phyloP scores from a whole-genome alignment of 2,888 invertebrate genomes.

The Ashinkailepas kermadecensis region DNA sequence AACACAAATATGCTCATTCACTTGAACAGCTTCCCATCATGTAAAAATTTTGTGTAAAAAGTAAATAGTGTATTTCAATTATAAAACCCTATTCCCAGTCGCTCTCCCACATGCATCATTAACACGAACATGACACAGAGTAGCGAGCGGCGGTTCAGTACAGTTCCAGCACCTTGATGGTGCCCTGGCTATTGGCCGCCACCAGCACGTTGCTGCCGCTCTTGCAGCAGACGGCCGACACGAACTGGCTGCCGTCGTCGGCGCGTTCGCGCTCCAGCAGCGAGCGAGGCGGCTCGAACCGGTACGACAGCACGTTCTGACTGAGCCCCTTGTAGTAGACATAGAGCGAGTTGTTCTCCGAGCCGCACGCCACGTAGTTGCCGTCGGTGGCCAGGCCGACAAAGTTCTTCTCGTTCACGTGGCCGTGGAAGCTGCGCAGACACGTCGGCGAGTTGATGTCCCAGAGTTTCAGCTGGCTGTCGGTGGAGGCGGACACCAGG shows the following conservation, averaged over 20 bases:
- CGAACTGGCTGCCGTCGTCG: constrained; percentile 58
- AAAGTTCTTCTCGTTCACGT: constrained; percentile 92
- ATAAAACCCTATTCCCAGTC: neutral
- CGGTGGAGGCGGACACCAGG: constrained; percentile 86
- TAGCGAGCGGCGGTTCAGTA: constrained; percentile 44
- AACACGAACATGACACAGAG: too few species aligned
- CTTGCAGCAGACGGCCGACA: constrained; percentile 91
- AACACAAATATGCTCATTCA: too few species aligned
- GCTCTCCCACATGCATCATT: neutral
- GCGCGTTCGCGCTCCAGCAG: constrained; percentile 75
- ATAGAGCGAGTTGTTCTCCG: constrained; percentile 87
- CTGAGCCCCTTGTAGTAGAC: constrained; percentile 85
- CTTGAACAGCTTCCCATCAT: too few species aligned
- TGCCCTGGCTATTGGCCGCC: constrained; percentile 89
- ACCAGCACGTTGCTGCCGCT: constrained; percentile 75
- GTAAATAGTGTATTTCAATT: neutral
- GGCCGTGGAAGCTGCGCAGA: constrained; percentile 77
- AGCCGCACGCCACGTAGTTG: constrained; percentile 87
- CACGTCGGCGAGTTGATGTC: constrained; percentile 66
- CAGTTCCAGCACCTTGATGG: constrained; percentile 77
- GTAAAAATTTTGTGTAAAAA: neutral
- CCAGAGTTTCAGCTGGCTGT: constrained; percentile 86
- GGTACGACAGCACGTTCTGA: constrained; percentile 74
- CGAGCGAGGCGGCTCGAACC: constrained; percentile 74
- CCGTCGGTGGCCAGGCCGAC: constrained; percentile 88